phyloP scores from a whole-genome alignment of 2,113 vertebrate species.

The Lonchura striata region DNA sequence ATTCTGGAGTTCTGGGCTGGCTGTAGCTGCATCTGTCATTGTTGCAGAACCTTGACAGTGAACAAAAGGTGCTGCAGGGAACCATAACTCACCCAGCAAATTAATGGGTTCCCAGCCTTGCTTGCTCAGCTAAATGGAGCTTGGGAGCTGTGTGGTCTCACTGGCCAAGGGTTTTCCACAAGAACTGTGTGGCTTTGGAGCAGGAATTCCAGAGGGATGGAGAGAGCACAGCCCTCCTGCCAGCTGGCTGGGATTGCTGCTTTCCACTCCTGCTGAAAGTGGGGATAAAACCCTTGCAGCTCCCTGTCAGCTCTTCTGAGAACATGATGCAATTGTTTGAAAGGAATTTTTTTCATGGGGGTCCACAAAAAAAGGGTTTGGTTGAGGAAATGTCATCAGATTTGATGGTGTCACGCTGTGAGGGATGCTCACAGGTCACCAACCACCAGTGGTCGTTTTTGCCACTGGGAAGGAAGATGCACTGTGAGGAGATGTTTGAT shows the following conservation, averaged over 20 bases:
- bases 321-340: background rate
- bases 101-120: conserved; percentile 47
- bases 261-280: background rate
- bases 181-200: background rate
- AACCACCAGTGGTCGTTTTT: background rate
- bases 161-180: background rate
- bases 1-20: conserved; percentile 35
- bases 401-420: background rate
- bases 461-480: background rate
- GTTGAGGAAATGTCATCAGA: background rate
- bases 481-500: background rate
- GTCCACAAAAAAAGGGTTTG: background rate
- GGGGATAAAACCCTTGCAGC: background rate
- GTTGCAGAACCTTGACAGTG: conserved; percentile 54
- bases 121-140: conserved; percentile 32
- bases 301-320: background rate
- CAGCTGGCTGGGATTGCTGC: background rate
- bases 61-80: conserved; percentile 65
- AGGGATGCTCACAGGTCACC: background rate
- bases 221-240: background rate
- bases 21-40: conserved; percentile 55
- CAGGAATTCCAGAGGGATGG: background rate
- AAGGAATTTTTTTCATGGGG: accelerated
- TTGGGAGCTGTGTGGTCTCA: background rate
- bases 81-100: conserved; percentile 41